Evolutionary conservation across 2,113 vertebrate species (phyloP).

Genomic region (Pycnonotus jocosus): DNA sequence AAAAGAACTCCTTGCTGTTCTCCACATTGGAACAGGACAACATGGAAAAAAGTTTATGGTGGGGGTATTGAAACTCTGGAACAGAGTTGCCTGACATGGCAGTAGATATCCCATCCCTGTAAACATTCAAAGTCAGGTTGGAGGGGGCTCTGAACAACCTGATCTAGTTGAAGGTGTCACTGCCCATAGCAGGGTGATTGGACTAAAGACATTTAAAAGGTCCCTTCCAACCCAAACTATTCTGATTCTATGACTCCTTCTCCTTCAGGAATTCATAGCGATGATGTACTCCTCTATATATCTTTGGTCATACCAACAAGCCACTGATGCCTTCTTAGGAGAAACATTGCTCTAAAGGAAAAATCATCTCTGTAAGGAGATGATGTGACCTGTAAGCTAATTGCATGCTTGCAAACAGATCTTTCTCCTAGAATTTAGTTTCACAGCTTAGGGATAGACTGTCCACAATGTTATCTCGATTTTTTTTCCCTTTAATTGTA

Average conservation of each 20-base stretch:
- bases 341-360: background rate
- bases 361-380: background rate
- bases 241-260: background rate
- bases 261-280: background rate
- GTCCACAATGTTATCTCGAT: background rate
- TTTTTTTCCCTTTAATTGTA: background rate
- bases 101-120: background rate
- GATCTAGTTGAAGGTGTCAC: background rate
- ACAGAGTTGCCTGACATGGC: background rate
- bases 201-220: background rate
- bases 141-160: background rate
- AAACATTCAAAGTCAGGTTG: background rate
- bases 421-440: background rate
- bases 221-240: background rate
- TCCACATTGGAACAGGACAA: accelerated
- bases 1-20: background rate
- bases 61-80: background rate
- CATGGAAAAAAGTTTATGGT: background rate
- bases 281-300: background rate
- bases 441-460: background rate
- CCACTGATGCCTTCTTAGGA: background rate
- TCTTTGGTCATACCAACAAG: background rate
- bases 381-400: background rate
- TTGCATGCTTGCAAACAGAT: background rate
- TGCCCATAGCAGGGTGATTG: background rate